Base-by-base conservation (phyloP, 2,797 vertebrate genomes). In the Pygocentrus nattereri region DNA sequence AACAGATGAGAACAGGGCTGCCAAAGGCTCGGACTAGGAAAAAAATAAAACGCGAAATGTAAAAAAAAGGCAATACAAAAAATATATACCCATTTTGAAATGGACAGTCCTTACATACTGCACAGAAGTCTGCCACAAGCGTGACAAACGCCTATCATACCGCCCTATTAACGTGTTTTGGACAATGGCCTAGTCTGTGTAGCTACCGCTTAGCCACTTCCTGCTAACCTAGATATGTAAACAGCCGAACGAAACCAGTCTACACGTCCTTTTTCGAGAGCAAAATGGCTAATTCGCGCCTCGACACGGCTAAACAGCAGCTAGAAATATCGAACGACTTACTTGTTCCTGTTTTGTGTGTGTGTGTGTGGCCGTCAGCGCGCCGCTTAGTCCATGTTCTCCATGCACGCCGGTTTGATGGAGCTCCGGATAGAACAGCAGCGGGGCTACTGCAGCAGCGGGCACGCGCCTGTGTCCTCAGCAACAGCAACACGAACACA, bases 401-500 rank as follows among this genome's bases (percentile, higher is more conserved):
- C 90, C 89, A 89, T 50, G 87, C 80, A 77, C 34, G 76, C 84
- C 90, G 88, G 89, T 86, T 88, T 88, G 93, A 91, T 89, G 90
- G 85, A 88, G 86, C 81, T 83, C 79, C 90, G 89, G 88, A 90
- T 91, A 87, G 91, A 93, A 90, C 92, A 91, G 82, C 90, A 80
- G 86, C 80, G 83, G 52, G 64, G 88, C 83, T 76, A 86, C 64
- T 86, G 90, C 90, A 72, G 88, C 89, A 88, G 90, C 64, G 72
- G 87, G 90, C 90, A 91, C 91, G 27, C 79, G 78, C 89, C 19
- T 44, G 82, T 93, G 89, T 81, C 91, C 89, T 87, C 86, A 85
- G 87, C 79, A 90, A 38, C 38, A 41, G 90, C 91, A 74, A 78
- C 27, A 41, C 23, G 67, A 72, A n/a, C 62, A 44, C 65, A 52